Evolutionary conservation across 2,797 vertebrate species (phyloP).

Genomic region (Alauda arvensis): DNA sequence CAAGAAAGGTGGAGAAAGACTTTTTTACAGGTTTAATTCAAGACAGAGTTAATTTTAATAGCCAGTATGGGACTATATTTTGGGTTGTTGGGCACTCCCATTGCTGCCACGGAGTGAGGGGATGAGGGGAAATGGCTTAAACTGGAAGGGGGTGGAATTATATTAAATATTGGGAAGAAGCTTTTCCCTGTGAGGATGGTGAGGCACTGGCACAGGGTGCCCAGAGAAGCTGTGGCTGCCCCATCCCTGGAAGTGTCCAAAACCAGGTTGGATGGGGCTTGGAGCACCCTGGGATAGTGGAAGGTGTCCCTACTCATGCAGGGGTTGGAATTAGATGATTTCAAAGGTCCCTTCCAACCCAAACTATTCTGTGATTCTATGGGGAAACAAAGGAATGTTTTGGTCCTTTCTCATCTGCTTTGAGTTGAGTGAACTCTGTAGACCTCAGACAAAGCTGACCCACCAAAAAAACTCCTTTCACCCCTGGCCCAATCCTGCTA

Average conservation of each 20-base stretch:
- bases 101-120: neutral
- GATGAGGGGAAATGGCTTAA: neutral
- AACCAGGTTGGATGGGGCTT: accelerated
- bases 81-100: neutral
- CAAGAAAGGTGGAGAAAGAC: neutral
- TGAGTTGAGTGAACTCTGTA: neutral
- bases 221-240: neutral
- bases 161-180: neutral
- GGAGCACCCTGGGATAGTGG: neutral
- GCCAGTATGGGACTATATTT: accelerated
- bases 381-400: neutral
- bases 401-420: neutral
- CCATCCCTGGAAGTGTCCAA: neutral
- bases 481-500: neutral
- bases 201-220: neutral
- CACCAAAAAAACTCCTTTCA: neutral
- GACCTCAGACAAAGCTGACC: neutral
- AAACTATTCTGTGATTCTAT: neutral
- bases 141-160: neutral
- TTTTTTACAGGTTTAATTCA: neutral
- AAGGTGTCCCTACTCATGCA: neutral
- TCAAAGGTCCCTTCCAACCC: neutral
- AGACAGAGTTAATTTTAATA: neutral
- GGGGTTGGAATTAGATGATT: accelerated
- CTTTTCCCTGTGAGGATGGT: accelerated